Evolutionary conservation across 2,113 vertebrate genomes (phyloP).

Genomic region (Podarcis raffonei): DNA sequence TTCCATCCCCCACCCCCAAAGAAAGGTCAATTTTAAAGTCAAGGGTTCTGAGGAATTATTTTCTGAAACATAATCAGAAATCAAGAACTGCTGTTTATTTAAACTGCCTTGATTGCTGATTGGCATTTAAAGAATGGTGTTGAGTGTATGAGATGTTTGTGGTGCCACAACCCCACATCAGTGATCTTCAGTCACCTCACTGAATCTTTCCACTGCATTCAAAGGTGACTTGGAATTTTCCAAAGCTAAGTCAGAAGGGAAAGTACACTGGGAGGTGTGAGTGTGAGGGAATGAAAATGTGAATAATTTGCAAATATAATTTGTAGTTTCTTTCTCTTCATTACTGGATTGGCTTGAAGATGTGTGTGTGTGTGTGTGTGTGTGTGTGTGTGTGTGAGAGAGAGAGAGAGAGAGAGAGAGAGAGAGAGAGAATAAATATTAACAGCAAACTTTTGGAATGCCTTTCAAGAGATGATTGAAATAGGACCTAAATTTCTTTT

Average conservation of each 20-base stretch:
- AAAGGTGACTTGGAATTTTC: constrained; percentile 47
- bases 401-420: not conserved
- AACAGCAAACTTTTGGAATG: constrained; percentile 17
- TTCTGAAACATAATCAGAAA: constrained; percentile 17
- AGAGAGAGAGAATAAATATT: not conserved
- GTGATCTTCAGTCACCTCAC: constrained; percentile 41
- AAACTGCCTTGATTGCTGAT: constrained; percentile 27
- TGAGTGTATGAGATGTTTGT: constrained; percentile 3
- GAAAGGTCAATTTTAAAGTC: constrained; percentile 18
- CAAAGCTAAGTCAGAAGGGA: constrained; percentile 9
- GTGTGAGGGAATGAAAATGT: constrained; percentile 11
- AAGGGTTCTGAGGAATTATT: not conserved
- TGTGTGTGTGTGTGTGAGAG: too few relatives aligned
- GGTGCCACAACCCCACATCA: constrained; percentile 36
- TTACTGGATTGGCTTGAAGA: too few relatives aligned
- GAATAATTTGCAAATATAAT: constrained; percentile 24
- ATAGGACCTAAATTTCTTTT: not conserved
- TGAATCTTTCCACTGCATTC: constrained; percentile 31
- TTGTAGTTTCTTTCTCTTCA: too few relatives aligned
- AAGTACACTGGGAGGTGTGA: not conserved
- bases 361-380: too few relatives aligned
- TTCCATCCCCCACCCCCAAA: not conserved
- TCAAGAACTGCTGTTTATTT: constrained; percentile 28
- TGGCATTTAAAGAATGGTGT: constrained; percentile 10
- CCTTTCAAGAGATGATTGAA: not conserved